phyloP scores from a whole-genome alignment of 2,113 vertebrate genomes.

The Pelvicachromis taeniatus region DNA sequence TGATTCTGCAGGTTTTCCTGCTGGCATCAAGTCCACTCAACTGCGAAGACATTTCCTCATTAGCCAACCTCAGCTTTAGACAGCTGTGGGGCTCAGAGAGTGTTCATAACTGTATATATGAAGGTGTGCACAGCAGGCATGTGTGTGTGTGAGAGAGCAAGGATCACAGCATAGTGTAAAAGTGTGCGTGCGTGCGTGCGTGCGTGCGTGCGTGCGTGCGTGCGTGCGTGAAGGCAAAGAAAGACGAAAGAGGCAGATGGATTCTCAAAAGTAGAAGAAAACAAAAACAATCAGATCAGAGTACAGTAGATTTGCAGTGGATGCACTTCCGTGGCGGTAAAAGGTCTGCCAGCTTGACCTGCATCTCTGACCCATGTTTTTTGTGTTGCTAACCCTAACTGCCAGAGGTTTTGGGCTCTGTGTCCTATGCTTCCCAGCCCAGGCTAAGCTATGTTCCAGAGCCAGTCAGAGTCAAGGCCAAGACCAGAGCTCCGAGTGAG shows the following conservation, averaged over 20 bases:
- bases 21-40: constrained; percentile 72
- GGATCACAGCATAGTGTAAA: constrained; percentile 8
- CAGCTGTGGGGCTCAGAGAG: constrained; percentile 69
- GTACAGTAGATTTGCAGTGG: neutral
- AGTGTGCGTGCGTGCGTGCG: neutral
- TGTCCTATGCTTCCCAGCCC: constrained; percentile 15
- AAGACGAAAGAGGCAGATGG: neutral
- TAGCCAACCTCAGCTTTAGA: constrained; percentile 71
- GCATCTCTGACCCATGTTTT: constrained; percentile 33
- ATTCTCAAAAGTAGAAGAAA: neutral
- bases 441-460: constrained; percentile 13
- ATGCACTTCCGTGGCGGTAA: neutral
- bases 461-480: constrained; percentile 42
- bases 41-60: constrained; percentile 77
- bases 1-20: constrained; percentile 75
- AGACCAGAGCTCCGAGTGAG: constrained; percentile 40
- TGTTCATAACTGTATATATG: constrained; percentile 36
- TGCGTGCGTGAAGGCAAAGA: neutral
- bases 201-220: neutral
- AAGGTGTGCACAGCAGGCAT: constrained; percentile 33
- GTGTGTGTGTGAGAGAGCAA: neutral
- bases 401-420: constrained; percentile 28
- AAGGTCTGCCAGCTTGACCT: constrained; percentile 44
- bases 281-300: constrained; percentile 23
- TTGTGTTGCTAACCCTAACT: constrained; percentile 32